Evolutionary conservation across 2,888 invertebrate species (phyloP).

Genomic region (Drosophila neutralis): DNA sequence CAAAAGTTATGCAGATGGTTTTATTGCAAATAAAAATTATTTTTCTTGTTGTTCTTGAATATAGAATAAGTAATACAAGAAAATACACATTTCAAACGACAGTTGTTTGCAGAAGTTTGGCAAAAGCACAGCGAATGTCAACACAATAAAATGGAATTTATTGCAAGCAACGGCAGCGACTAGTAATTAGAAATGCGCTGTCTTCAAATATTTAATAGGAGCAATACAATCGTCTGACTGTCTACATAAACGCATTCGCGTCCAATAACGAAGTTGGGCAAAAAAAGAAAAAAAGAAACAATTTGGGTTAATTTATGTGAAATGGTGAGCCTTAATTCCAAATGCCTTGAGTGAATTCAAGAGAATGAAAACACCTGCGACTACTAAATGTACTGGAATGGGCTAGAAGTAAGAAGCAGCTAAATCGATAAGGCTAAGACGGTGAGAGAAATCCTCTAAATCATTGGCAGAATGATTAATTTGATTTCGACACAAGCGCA

Average conservation of each 20-base stretch:
- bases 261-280: not conserved
- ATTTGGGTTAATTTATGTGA: not conserved
- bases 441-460: constrained; percentile 32
- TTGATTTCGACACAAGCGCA: constrained; percentile 42
- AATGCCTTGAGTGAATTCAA: constrained; percentile 15
- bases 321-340: not conserved
- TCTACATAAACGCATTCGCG: not conserved
- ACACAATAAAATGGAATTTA: not conserved
- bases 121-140: not conserved
- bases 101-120: not conserved
- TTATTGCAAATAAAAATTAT: not conserved
- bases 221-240: not conserved
- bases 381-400: constrained; percentile 35
- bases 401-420: not conserved
- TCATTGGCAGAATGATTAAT: constrained; percentile 67
- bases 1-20: not conserved
- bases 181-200: not conserved
- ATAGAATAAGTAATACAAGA: not conserved
- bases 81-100: not conserved
- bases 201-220: not conserved
- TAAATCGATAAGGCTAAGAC: constrained; percentile 40
- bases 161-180: not conserved
- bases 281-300: not conserved
- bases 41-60: not conserved
- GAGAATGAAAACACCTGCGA: constrained; percentile 34